These are phyloP conservation scores for Limnephilus marmoratus DNA, from an alignment of 2,888 invertebrate genomes.

Conservation along the genomic window DNA sequence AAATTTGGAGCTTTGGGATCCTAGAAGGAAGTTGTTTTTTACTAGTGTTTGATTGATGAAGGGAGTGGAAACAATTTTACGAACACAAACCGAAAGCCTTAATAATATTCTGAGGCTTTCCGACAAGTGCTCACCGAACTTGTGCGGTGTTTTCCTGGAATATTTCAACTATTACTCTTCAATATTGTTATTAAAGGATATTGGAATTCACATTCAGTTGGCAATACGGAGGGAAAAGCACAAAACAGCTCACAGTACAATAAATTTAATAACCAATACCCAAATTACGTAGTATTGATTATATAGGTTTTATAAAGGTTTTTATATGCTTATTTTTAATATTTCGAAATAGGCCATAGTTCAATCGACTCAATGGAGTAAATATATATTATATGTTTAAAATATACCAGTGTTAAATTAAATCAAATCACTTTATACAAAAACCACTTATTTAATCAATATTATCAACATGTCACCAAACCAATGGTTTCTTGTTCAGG, in stretches of 20 bases:
- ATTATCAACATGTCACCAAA: no score
- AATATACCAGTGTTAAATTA: no score
- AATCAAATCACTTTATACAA: no score
- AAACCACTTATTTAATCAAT: no score
- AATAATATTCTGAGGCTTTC: neutral
- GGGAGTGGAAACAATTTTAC: neutral
- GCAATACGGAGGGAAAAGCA: neutral
- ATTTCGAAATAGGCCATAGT: no score
- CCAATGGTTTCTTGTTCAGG: no score
- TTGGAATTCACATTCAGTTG: neutral
- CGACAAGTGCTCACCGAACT: neutral
- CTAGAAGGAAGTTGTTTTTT: neutral
- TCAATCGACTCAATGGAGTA: no score
- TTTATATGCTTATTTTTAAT: no score
- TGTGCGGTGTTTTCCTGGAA: neutral
- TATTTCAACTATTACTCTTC: neutral
- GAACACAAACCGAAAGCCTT: neutral
- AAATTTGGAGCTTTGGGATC: neutral
- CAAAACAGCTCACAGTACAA: neutral
- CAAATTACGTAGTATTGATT: neutral
- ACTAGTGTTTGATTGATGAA: neutral
- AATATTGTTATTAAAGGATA: neutral
- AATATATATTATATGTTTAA: no score
- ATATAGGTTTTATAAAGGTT: no score
- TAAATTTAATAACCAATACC: neutral